Percentiles rank a stretch among this genome's conserved stretches.
phyloP scores from a whole-genome alignment of 2,888 invertebrate genomes.

The Stenurella melanura region DNA sequence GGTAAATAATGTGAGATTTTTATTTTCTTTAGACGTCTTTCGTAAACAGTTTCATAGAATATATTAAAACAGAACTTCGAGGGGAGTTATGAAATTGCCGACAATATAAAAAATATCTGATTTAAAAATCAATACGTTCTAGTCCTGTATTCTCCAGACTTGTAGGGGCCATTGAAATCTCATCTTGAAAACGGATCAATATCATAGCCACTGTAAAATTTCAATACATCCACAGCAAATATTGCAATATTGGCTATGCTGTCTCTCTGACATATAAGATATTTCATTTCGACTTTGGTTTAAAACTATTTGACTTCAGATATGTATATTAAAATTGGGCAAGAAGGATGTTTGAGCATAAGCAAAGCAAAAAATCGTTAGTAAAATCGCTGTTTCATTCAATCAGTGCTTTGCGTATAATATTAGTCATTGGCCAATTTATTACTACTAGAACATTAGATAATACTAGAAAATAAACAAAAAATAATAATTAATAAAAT shows the following conservation, averaged over 20 bases:
- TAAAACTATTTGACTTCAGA: too few relatives aligned
- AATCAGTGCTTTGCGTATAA: too few relatives aligned
- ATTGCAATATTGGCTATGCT: not conserved
- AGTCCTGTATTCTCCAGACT: slow-evolving; percentile 3
- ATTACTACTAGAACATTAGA: too few relatives aligned
- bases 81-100: not conserved
- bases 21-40: not conserved
- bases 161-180: not conserved
- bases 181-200: not conserved
- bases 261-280: not conserved
- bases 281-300: not conserved
- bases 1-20: not conserved
- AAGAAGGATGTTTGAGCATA: too few relatives aligned
- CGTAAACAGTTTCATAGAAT: not conserved
- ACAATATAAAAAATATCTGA: not conserved
- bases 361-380: too few relatives aligned
- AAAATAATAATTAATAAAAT: too few relatives aligned
- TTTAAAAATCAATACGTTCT: not conserved
- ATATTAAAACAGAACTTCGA: not conserved
- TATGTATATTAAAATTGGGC: too few relatives aligned
- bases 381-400: too few relatives aligned
- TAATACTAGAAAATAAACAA: too few relatives aligned
- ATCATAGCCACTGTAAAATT: not conserved
- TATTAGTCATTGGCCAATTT: too few relatives aligned
- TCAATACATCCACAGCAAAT: not conserved